Base-by-base conservation (phyloP, 2,113 vertebrate species). In the Phainopepla nitens region DNA sequence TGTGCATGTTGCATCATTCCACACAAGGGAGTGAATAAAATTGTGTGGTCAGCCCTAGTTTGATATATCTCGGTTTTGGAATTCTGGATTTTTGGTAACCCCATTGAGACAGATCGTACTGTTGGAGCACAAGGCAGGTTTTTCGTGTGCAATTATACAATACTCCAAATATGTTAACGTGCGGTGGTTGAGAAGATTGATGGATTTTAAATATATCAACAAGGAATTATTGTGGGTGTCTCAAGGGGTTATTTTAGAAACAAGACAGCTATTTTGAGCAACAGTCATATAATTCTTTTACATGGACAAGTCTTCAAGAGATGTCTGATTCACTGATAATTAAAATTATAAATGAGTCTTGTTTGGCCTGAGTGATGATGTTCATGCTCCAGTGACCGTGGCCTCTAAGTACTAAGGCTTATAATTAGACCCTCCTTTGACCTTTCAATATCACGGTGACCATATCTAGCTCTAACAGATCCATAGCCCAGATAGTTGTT, bases 261-360 rank as follows among this genome's bases (percentile, higher is more conserved):
- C 96, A 97, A 95, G 97, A 97, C 94, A 97, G 94, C 95, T 97
- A 97, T 96, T 98, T 96, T 97, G 96, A 97, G 93, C 93, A 95
- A 94, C 96, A 97, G 71, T 93, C 92, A 91, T 97, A 94, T 96
- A 97, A 97, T 98, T 97, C 97, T 97, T 98, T 97, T 90, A 93
- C 82, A 79, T 69, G 72, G 72, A 90, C 57, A 90, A 68, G 56
- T 98, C 97, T 97, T 97, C 86, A 95, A 96, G 97, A 98, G 97
- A 96, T 95, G 96, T 94, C 97, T 97, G 94, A 98, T 98, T 98
- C 94, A 93, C 95, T 96, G 97, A 97, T 98, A 97, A 98, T 98
- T 98, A 97, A 97, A 98, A 98, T 97, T 97, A 97, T 96, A 98
- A 98, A 98, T 98, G 96, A 91, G 88, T 95, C 97, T 98, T 98